These are phyloP conservation scores for Achroia grisella DNA, from an alignment of 1,140 invertebrate genomes.

Conservation along the genomic window DNA sequence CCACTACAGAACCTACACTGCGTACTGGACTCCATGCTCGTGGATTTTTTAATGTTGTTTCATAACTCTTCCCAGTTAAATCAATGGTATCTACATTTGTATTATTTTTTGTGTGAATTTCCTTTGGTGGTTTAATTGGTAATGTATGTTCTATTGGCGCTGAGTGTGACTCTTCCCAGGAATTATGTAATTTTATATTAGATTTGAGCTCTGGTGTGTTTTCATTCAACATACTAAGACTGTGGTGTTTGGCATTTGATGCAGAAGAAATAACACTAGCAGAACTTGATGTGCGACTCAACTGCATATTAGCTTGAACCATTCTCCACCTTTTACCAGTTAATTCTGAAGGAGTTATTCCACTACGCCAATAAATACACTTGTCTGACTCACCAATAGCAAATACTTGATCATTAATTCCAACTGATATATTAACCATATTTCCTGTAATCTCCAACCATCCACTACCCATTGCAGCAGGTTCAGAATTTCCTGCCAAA, in stretches of 20 bases:
- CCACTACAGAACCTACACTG: conserved; percentile 85
- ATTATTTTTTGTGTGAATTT: conserved; percentile 49
- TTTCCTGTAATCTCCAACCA: conserved; percentile 91
- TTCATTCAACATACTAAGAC: conserved; percentile 62
- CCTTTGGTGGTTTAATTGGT: conserved; percentile 60
- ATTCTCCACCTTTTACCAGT: conserved; percentile 91
- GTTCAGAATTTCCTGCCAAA: conserved; percentile 79
- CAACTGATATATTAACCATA: conserved; percentile 88
- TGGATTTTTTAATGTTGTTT: conserved; percentile 80
- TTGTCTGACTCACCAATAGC: conserved; percentile 78
- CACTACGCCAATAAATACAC: conserved; percentile 85
- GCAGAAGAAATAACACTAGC: conserved; percentile 70
- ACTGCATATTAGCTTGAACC: conserved; percentile 83
- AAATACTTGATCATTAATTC: conserved; percentile 88
- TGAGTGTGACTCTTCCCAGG: conserved; percentile 72
- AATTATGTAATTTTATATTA: conserved; percentile 54
- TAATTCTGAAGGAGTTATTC: conserved; percentile 83
- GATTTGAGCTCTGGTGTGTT: conserved; percentile 49
- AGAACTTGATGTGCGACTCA: conserved; percentile 85
- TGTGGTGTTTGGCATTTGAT: conserved; percentile 65
- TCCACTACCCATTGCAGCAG: conserved; percentile 81
- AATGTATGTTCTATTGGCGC: conserved; percentile 68
- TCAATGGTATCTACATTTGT: conserved; percentile 60
- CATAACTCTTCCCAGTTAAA: conserved; percentile 79
- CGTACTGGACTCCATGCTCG: conserved; percentile 88